Evolutionary conservation across 1,140 invertebrate species (phyloP).

Genomic region (Coelopa frigida): DNA sequence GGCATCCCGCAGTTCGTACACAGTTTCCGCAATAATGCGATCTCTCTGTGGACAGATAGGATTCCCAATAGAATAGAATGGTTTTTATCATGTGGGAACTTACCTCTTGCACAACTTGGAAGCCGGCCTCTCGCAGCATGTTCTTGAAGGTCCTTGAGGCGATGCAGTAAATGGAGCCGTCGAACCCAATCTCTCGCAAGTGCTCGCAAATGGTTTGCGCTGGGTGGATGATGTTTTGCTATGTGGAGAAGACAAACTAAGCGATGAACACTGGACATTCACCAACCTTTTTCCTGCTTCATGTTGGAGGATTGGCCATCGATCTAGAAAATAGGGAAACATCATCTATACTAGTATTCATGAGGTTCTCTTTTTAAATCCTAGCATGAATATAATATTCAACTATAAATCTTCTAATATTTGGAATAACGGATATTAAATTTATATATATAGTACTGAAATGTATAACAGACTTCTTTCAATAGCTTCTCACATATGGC

Average conservation of each 20-base stretch:
- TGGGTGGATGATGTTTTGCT: conserved; percentile 43
- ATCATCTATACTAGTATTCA: no score
- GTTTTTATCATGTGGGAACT: neutral
- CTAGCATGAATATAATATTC: no score
- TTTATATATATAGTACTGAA: neutral
- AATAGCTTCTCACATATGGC: no score
- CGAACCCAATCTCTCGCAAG: conserved; percentile 39
- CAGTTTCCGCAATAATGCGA: conserved; percentile 11
- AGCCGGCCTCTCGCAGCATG: conserved; percentile 36
- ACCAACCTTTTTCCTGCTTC: no score
- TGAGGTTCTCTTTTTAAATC: no score
- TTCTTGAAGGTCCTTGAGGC: conserved; percentile 18
- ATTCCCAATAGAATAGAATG: neutral
- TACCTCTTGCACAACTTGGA: conserved; percentile 42
- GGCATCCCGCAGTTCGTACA: conserved; percentile 34
- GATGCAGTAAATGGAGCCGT: conserved; percentile 37
- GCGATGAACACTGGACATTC: no score
- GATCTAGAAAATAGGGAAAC: no score
- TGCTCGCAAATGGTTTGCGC: conserved; percentile 37
- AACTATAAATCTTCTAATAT: no score
- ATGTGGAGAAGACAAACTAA: no score
- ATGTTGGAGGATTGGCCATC: no score
- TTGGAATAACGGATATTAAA: no score
- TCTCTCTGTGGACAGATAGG: neutral
- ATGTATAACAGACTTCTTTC: neutral